Conservation (phyloP, 2,888 invertebrate species). For the Alloplasta piceator region DNA sequence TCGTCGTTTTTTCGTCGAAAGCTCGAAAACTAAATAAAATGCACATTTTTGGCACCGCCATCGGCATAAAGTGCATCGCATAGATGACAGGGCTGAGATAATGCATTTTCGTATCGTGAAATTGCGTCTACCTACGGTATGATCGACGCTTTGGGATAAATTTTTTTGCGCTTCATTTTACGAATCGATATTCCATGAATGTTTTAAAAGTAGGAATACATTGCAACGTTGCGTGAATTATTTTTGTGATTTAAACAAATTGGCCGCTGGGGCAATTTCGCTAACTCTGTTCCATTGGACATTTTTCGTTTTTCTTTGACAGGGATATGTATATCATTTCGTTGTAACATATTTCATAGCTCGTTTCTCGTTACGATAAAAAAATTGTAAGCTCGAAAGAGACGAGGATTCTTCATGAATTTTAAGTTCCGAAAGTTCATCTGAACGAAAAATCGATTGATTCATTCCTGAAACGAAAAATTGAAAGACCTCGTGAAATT, state of each 20-base stretch:
- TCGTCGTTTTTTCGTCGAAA: too few species aligned
- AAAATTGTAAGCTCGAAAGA: neutral
- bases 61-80: neutral
- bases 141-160: neutral
- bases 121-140: neutral
- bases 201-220: constrained; percentile 77
- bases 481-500: too few species aligned
- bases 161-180: neutral
- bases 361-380: neutral
- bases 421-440: too few species aligned
- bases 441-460: too few species aligned
- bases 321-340: neutral
- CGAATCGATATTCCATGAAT: constrained; percentile 81
- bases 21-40: neutral
- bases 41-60: neutral
- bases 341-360: neutral
- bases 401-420: too few species aligned
- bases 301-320: neutral
- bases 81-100: neutral
- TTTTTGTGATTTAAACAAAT: constrained; percentile 57
- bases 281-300: neutral
- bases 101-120: neutral
- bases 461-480: too few species aligned
- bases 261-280: constrained; percentile 3
- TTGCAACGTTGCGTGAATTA: constrained; percentile 59